Evolutionary conservation across 2,888 invertebrate species (phyloP).

Genomic region (Sericinus montela): DNA sequence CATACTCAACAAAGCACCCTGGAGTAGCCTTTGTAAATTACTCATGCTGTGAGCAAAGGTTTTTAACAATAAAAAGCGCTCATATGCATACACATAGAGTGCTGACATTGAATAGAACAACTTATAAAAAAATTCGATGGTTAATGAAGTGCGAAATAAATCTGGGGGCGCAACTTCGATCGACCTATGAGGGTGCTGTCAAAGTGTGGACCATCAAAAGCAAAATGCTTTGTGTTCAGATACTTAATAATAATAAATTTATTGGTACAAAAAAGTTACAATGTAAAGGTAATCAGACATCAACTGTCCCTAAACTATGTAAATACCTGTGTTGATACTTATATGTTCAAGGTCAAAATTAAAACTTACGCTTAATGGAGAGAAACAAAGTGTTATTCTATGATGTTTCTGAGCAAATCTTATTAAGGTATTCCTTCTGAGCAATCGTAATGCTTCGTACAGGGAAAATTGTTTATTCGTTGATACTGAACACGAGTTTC

Average conservation of each 20-base stretch:
- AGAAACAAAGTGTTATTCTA: too few relatives aligned
- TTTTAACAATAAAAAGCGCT: conserved; percentile 24
- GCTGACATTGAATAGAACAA: conserved; percentile 2
- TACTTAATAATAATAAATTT: background rate
- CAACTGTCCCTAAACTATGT: too few relatives aligned
- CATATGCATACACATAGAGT: conserved; percentile 18
- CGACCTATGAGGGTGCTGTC: background rate
- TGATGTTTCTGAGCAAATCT: too few relatives aligned
- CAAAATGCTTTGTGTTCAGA: background rate
- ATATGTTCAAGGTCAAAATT: too few relatives aligned
- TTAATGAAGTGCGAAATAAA: conserved; percentile 13
- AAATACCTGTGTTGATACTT: too few relatives aligned
- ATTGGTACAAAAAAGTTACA: background rate
- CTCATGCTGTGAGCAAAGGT: conserved; percentile 29
- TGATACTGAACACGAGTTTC: too few relatives aligned
- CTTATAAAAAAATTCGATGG: conserved; percentile 13
- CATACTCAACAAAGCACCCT: conserved; percentile 36
- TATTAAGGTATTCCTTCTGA: too few relatives aligned
- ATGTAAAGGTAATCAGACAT: too few relatives aligned
- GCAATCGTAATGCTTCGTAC: too few relatives aligned
- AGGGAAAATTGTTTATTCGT: too few relatives aligned
- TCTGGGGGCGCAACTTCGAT: conserved; percentile 11
- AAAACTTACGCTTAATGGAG: too few relatives aligned
- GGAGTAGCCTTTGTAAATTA: conserved; percentile 31
- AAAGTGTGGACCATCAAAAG: background rate